Conservation (phyloP, 2,113 vertebrate species). For the Edolisoma coerulescens region DNA sequence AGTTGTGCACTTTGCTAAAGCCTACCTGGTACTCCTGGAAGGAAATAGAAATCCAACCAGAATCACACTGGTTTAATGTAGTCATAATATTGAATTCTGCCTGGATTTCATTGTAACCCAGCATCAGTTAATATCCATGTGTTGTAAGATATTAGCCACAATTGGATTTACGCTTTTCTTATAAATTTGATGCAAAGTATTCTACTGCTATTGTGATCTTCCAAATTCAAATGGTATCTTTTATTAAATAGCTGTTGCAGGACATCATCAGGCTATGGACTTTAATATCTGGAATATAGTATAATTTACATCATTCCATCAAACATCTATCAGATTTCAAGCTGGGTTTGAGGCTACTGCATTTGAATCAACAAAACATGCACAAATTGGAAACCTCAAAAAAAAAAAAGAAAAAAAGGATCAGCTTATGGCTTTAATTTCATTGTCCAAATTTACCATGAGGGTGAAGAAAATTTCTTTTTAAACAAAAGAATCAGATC, state of each 20-base stretch:
- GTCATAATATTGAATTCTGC: background rate
- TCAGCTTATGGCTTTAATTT: background rate
- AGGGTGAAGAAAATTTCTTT: conserved; percentile 21
- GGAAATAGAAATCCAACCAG: background rate
- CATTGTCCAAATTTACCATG: conserved; percentile 30
- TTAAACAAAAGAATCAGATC: conserved; percentile 49
- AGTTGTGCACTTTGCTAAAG: background rate
- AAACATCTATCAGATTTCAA: conserved; percentile 8
- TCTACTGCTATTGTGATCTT: conserved; percentile 21
- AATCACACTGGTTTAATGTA: background rate
- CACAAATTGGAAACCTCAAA: background rate
- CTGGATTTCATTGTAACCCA: background rate
- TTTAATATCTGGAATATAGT: conserved; percentile 11
- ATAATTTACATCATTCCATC: conserved; percentile 30
- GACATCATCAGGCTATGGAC: background rate
- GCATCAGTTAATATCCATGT: background rate
- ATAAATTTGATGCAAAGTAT: conserved; percentile 27
- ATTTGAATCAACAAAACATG: background rate
- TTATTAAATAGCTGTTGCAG: conserved; percentile 15
- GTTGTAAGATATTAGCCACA: conserved; percentile 17
- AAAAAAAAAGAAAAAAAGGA: background rate
- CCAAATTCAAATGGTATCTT: conserved; percentile 15
- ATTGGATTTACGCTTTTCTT: conserved; percentile 6
- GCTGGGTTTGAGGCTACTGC: background rate
- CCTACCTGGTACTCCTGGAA: background rate